Base-by-base conservation (phyloP, 2,888 invertebrate genomes). In the Ophion slaviceki region DNA sequence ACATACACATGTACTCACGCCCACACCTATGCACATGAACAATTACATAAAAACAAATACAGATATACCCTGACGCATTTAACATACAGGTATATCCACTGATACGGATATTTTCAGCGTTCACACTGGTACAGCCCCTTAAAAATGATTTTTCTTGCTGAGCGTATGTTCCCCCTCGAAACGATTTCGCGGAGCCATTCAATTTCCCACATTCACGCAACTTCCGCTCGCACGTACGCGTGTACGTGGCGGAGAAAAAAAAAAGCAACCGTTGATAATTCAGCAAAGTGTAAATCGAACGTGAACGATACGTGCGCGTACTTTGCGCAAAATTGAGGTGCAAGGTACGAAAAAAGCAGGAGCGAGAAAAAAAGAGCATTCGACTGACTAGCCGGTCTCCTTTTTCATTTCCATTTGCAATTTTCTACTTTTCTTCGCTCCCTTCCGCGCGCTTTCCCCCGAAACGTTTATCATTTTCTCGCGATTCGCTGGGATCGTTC, bases 401-500 rank as follows among this genome's bases (percentile, higher is more conserved):
- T 59, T 78, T 36, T 7, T 66, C 17, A 70, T 61, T 64, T 47
- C 72, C 4, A n/a, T 61, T 61, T 28, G 61, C 57, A 24, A 67
- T 80, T 76, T 74, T 85, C 76, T 76, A 40, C 40, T 40, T 40
- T 40, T 40, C 40, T 40, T 40, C 40, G 40, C 8, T 40, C 7
- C 40, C 40, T 40, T 40, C 8, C 1, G 7, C 40, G 8, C 7
- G 40, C 24, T 40, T 40, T 40, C 6, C 40, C 40, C 17, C 36
- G 78, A 85, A 85, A 70, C 78, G 71, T 75, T 82, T 85, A 75
- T 82, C 75, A 59, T 40, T 53, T 67, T 71, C 67, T 70, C 62
- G 28, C 78, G 76, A 80, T 67, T 81, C 67, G 84, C 84, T 84
- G 86, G 82, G 86, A 88, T 86, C 86, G 81, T 82, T 85, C 87